Percentiles rank a stretch among this genome's conserved stretches.
Evolutionary conservation across 1,140 invertebrate genomes (phyloP).

Genomic region (Drosophila athabasca): DNA sequence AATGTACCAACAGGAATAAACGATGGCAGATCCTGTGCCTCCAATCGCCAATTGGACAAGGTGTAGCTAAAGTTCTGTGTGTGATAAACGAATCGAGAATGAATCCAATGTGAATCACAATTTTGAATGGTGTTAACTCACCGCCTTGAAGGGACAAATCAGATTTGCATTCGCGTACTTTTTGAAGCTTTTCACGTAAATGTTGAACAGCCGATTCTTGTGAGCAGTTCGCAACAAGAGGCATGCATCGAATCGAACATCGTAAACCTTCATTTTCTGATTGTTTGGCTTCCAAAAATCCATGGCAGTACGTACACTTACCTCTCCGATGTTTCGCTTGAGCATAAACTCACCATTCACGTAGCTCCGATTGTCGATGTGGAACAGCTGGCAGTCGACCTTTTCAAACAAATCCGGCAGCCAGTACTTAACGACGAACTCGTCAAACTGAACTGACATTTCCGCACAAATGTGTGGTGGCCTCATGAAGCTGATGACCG

Average conservation of each 20-base stretch:
- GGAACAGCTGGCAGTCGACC: slow-evolving; percentile 13
- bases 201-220: slow-evolving; percentile 38
- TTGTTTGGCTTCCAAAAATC: slow-evolving; percentile 28
- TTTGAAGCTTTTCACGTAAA: slow-evolving; percentile 24
- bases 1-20: slow-evolving; percentile 37
- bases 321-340: slow-evolving; percentile 8
- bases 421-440: slow-evolving; percentile 25
- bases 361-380: slow-evolving; percentile 42
- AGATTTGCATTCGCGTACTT: slow-evolving; percentile 2
- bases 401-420: slow-evolving; percentile 1
- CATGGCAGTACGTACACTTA: slow-evolving; percentile 14
- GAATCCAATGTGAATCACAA: too few species aligned
- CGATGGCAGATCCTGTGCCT: slow-evolving; percentile 39
- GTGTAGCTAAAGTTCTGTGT: slow-evolving; percentile 35
- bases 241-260: slow-evolving; percentile 26
- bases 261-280: slow-evolving; percentile 33
- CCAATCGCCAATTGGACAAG: slow-evolving; percentile 22
- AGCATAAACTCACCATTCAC: slow-evolving; percentile 32
- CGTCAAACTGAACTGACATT: slow-evolving; percentile 27
- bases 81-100: too few species aligned
- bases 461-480: slow-evolving; percentile 1
- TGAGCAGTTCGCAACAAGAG: slow-evolving; percentile 32
- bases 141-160: slow-evolving; percentile 51
- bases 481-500: not conserved
- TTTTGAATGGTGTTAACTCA: slow-evolving; percentile 3